Conservation (phyloP, 2,797 vertebrate genomes). For the Leptatherina wallacei region DNA sequence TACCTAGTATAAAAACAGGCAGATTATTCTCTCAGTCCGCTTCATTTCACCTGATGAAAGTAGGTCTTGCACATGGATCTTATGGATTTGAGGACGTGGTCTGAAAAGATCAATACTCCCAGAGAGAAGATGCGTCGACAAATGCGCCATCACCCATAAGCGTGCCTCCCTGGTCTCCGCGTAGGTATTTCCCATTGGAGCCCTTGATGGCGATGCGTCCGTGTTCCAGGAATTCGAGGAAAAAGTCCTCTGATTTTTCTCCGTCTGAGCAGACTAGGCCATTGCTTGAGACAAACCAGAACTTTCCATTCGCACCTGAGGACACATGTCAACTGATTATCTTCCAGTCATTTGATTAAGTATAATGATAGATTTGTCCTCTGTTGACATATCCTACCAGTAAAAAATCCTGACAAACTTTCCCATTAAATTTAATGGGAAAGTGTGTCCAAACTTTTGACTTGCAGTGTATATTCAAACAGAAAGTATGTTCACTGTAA, state of each 20-base stretch:
- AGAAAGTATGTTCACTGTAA: neutral
- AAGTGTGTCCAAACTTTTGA: no score
- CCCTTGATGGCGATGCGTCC: slow-evolving; percentile 91
- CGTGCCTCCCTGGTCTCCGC: slow-evolving; percentile 92
- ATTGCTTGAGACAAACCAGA: slow-evolving; percentile 91
- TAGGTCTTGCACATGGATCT: slow-evolving; percentile 31
- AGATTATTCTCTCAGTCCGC: slow-evolving; percentile 51
- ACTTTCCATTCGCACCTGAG: slow-evolving; percentile 88
- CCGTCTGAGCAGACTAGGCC: slow-evolving; percentile 91
- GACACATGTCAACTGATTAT: slow-evolving; percentile 11
- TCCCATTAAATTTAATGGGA: no score
- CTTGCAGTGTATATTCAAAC: neutral
- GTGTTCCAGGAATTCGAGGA: slow-evolving; percentile 91
- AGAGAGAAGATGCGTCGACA: slow-evolving; percentile 85
- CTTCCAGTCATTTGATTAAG: neutral
- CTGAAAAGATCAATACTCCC: slow-evolving; percentile 88
- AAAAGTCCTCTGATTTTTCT: slow-evolving; percentile 92
- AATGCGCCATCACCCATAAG: slow-evolving; percentile 87
- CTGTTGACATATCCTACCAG: neutral
- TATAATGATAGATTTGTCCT: neutral
- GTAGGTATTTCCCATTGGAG: slow-evolving; percentile 90
- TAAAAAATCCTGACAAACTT: no score
- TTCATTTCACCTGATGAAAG: slow-evolving; percentile 43
- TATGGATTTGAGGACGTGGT: slow-evolving; percentile 16
- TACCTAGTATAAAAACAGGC: slow-evolving; percentile 65